phyloP scores from a whole-genome alignment of 2,888 invertebrate species.

The Hetaerina titia region DNA sequence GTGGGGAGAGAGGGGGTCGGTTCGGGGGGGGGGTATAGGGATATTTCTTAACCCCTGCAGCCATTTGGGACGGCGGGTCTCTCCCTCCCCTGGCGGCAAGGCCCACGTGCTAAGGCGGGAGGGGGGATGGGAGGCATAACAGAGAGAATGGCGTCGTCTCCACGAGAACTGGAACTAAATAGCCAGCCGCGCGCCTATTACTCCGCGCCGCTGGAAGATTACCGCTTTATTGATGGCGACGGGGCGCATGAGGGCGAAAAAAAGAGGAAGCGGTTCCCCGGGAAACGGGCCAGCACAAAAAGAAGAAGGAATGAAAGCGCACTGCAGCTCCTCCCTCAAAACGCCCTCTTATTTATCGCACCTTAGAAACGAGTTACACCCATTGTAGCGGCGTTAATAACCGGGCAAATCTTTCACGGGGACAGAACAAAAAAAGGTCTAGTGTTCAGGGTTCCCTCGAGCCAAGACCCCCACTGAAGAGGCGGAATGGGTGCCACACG shows the following conservation, averaged over 20 bases:
- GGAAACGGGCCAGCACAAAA: background rate
- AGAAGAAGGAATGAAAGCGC: background rate
- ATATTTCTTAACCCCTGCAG: too few species aligned
- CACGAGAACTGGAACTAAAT: background rate
- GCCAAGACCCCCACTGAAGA: background rate
- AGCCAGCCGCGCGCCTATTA: background rate
- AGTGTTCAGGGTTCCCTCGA: background rate
- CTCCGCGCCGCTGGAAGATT: background rate
- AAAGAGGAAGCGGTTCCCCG: background rate
- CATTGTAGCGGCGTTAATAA: conserved; percentile 25
- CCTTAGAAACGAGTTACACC: background rate
- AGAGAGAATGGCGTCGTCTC: background rate
- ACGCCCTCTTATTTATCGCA: background rate
- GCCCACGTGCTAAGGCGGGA: background rate
- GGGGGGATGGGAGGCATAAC: too few species aligned
- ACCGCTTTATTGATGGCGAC: background rate
- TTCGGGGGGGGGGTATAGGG: too few species aligned
- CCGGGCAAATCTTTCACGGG: conserved; percentile 10
- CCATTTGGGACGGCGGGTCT: too few species aligned
- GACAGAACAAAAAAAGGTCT: background rate
- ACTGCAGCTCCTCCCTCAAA: background rate
- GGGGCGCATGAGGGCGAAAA: background rate
- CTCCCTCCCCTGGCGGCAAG: background rate
- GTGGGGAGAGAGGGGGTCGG: too few species aligned
- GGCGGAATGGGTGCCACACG: background rate